These are phyloP conservation scores for Virgularia gustaviana DNA, from an alignment of 92 coral and sea anemone species.

Conservation along the genomic window DNA sequence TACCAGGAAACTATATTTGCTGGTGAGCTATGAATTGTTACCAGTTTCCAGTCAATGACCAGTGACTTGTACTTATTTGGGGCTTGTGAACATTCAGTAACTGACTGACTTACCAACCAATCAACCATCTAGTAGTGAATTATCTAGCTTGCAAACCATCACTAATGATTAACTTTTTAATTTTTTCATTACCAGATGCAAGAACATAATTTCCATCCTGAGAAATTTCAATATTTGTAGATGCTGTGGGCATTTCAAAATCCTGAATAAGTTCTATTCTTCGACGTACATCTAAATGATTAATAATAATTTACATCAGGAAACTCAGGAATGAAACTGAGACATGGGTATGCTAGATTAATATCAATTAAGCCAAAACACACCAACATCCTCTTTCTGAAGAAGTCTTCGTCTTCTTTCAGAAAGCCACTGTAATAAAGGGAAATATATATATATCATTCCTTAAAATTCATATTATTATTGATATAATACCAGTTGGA, in stretches of 20 bases:
- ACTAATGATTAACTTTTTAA: not conserved
- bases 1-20: too few species aligned
- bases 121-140: too few species aligned
- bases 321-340: not conserved
- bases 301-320: not conserved
- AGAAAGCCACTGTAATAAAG: conserved; percentile 78
- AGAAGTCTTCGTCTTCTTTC: conserved; percentile 80
- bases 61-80: too few species aligned
- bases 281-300: conserved; percentile 71
- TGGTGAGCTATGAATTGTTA: too few species aligned
- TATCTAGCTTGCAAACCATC: too few species aligned
- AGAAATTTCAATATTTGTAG: conserved; percentile 78
- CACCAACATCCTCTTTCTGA: conserved; percentile 91
- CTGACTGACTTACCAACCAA: too few species aligned
- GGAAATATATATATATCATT: not conserved
- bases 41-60: too few species aligned
- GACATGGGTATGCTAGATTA: not conserved
- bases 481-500: too few species aligned
- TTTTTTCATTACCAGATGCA: conserved; percentile 66
- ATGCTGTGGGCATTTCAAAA: conserved; percentile 97
- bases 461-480: too few species aligned
- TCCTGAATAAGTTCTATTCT: conserved; percentile 94
- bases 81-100: too few species aligned
- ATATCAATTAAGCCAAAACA: conserved; percentile 35
- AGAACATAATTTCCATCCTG: conserved; percentile 71